These are phyloP conservation scores for Sebastes nivosus DNA, from an alignment of 2,797 vertebrate species.

Conservation along the genomic window DNA sequence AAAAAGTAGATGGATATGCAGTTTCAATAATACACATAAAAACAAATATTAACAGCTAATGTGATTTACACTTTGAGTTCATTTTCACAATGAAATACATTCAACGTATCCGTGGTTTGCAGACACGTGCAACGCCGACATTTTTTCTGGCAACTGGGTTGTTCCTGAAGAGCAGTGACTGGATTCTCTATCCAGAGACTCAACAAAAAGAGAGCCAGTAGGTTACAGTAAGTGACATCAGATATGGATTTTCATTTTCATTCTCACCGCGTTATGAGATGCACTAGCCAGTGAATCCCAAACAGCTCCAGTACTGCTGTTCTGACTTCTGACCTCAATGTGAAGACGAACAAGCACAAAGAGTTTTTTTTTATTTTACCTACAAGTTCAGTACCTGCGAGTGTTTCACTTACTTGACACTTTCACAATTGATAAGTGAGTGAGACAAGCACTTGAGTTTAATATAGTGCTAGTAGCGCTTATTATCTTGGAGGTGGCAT, in stretches of 20 bases:
- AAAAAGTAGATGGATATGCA: not conserved
- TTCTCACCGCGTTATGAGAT: not conserved
- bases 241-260: not conserved
- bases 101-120: too few relatives aligned
- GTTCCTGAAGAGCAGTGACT: not conserved
- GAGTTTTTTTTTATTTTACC: not conserved
- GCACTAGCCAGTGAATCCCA: not conserved
- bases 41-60: not conserved
- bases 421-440: not conserved
- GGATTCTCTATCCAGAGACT: not conserved
- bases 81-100: not conserved
- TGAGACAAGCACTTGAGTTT: constrained; percentile 10
- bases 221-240: not conserved
- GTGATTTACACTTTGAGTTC: not conserved
- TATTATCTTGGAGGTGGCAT: constrained; percentile 36
- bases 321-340: not conserved
- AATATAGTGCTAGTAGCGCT: constrained; percentile 3
- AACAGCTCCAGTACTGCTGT: not conserved
- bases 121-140: too few relatives aligned
- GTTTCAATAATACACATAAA: not conserved
- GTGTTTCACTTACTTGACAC: not conserved
- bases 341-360: not conserved
- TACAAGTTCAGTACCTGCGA: not conserved
- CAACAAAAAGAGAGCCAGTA: not conserved
- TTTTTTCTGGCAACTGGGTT: too few relatives aligned